A percentile compares a stretch with the other conserved stretches of the same genome.
Evolutionary conservation across 2,797 vertebrate species (phyloP).

Genomic region (Enteromius argenteus): DNA sequence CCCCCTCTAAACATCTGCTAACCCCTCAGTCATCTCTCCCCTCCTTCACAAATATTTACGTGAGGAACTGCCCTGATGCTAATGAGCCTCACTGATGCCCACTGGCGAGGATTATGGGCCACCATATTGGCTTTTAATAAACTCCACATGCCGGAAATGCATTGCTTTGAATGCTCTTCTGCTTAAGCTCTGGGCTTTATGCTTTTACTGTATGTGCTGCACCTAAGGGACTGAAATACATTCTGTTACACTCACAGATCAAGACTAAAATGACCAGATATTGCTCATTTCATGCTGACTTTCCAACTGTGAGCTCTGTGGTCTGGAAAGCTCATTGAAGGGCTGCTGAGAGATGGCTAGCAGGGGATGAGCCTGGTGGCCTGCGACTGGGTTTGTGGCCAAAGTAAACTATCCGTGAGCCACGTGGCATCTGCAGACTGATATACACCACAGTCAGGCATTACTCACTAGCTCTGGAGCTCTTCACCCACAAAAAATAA

Average conservation of each 20-base stretch:
- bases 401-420: slow-evolving; percentile 68
- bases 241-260: slow-evolving; percentile 44
- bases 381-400: slow-evolving; percentile 50
- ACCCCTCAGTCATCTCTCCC: slow-evolving; percentile 33
- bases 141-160: slow-evolving; percentile 55
- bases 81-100: slow-evolving; percentile 58
- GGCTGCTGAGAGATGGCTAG: slow-evolving; percentile 63
- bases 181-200: slow-evolving; percentile 16
- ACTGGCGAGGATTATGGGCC: slow-evolving; percentile 52
- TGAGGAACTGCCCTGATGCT: slow-evolving; percentile 49
- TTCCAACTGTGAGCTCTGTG: slow-evolving; percentile 61
- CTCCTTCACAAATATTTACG: slow-evolving; percentile 54
- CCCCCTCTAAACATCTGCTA: slow-evolving; percentile 54
- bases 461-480: slow-evolving; percentile 64
- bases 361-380: slow-evolving; percentile 65
- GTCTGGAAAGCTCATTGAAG: slow-evolving; percentile 70
- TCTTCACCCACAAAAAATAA: slow-evolving; percentile 58
- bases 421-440: slow-evolving; percentile 67
- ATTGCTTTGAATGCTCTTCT: slow-evolving; percentile 45
- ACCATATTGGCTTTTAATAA: slow-evolving; percentile 61
- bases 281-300: slow-evolving; percentile 62
- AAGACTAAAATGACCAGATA: slow-evolving; percentile 44
- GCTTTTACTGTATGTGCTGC: slow-evolving; percentile 17
- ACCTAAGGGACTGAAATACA: slow-evolving; percentile 41
- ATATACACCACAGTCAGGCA: slow-evolving; percentile 68